These are phyloP conservation scores for Maconellicoccus hirsutus DNA, from an alignment of 1,140 invertebrate genomes.

Conservation along the genomic window DNA sequence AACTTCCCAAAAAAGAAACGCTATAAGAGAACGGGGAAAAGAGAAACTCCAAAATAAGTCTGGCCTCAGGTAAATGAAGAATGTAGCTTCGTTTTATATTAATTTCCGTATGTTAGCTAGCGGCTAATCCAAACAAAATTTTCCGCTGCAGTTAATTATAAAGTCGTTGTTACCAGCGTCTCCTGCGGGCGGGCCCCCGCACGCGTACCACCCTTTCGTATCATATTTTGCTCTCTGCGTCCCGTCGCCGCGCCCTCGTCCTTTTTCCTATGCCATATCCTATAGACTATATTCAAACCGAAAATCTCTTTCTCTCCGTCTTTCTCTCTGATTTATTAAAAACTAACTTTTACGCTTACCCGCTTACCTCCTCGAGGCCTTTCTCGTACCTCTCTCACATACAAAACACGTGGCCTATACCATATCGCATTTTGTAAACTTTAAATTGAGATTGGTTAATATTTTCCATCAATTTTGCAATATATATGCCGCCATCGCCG, in stretches of 20 bases:
- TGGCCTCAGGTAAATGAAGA: conserved; percentile 13
- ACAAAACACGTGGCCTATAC: conserved; percentile 19
- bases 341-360: conserved; percentile 15
- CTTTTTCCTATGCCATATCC: neutral
- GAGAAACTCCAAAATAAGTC: conserved; percentile 14
- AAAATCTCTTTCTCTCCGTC: neutral
- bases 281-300: neutral
- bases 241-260: neutral
- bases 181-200: conserved; percentile 2
- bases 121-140: conserved; percentile 22
- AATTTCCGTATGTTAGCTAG: conserved; percentile 21
- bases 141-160: conserved; percentile 21
- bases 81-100: conserved; percentile 22
- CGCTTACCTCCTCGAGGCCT: neutral
- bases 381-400: neutral
- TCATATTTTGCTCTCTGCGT: neutral
- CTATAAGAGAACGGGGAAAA: neutral
- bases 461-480: conserved; percentile 20
- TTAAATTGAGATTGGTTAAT: conserved; percentile 20
- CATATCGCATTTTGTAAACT: conserved; percentile 21
- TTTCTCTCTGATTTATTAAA: conserved; percentile 20
- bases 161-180: conserved; percentile 21
- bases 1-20: neutral
- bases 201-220: neutral
- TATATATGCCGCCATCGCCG: neutral